Evolutionary conservation across 2,113 vertebrate species (phyloP).

Genomic region (Poeciliopsis turrubarensis): DNA sequence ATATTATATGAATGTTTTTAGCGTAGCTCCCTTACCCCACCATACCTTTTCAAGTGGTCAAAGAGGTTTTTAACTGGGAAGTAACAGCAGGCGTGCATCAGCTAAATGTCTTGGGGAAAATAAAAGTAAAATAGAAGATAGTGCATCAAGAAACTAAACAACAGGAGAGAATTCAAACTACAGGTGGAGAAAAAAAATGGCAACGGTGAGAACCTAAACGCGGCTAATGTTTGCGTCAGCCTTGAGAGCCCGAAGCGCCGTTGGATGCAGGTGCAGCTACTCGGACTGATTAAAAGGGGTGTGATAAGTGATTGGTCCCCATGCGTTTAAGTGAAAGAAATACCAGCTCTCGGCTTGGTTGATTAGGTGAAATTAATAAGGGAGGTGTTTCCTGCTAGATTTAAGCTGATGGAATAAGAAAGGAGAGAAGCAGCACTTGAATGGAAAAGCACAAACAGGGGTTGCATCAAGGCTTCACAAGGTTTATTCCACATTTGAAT

Average conservation of each 20-base stretch:
- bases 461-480: constrained; percentile 5
- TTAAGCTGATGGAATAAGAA: constrained; percentile 30
- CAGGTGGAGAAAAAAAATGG: constrained; percentile 8
- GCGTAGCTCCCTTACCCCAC: constrained; percentile 5
- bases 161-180: constrained; percentile 1
- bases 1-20: constrained; percentile 2
- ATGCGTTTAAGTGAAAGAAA: constrained; percentile 13
- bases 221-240: constrained; percentile 38
- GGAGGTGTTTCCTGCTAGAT: constrained; percentile 20
- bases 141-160: constrained; percentile 23
- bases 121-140: not conserved
- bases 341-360: constrained; percentile 21
- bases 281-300: constrained; percentile 50
- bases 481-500: constrained; percentile 5
- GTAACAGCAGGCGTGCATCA: constrained; percentile 25
- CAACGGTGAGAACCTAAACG: constrained; percentile 24
- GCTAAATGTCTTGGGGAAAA: constrained; percentile 1
- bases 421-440: not conserved
- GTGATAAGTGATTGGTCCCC: constrained; percentile 36
- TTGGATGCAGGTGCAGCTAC: constrained; percentile 41
- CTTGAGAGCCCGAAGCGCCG: not conserved
- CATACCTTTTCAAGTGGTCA: constrained; percentile 10
- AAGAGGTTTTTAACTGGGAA: constrained; percentile 12
- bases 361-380: constrained; percentile 37
- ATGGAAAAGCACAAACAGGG: constrained; percentile 7